Base-by-base conservation (phyloP, 2,797 vertebrate genomes). In the Martes flavigula region DNA sequence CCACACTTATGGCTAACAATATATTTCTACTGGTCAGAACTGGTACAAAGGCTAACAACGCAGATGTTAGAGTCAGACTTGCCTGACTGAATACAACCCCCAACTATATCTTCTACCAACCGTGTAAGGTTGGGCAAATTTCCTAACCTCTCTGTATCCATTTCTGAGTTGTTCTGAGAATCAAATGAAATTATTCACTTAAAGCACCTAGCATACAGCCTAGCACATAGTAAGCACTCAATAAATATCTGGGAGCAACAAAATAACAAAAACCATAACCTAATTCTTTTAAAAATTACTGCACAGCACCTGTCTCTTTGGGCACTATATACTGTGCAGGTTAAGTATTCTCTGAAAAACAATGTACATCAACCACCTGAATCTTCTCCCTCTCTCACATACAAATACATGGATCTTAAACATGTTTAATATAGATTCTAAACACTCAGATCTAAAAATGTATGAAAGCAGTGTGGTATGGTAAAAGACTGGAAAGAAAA, bases 271-370 rank as follows among this genome's bases (percentile, higher is more conserved):
- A 89, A 46, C 43, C 32, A 48, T 83, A 83, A 77, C 35, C 56
- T 70, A 96, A 96, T 91, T 91, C 20, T 60, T 87, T 94, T 25
- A 79, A 73, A 86, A 86, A 81, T 93, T 32, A 90, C 75, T 81
- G 93, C 54, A 86, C 4, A 86, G 54, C 18, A 93, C 46, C 54
- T 56, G 14, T 64, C 56, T 93, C 91, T 90, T 93, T 46, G 85
- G 64, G 54, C 43, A 43, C 43, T 79, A 90, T 13, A 51, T 51
- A 78, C 1, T 85, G 30, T 93, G 18, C 46, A 73, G 7, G 64
- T 64, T 14, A 90, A 32, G 51, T 54, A 70, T 70, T 90, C 75
- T 87, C 68, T 91, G 68, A 78, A 77, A 85, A 85, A 79, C n/a
- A 83, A 91, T 54, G 60, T 54, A 78, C 35, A 56, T 32, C 4